A percentile compares a stretch with the other conserved stretches of the same genome.
phyloP scores from a whole-genome alignment of 2,888 invertebrate genomes.

The Tipula confusa region DNA sequence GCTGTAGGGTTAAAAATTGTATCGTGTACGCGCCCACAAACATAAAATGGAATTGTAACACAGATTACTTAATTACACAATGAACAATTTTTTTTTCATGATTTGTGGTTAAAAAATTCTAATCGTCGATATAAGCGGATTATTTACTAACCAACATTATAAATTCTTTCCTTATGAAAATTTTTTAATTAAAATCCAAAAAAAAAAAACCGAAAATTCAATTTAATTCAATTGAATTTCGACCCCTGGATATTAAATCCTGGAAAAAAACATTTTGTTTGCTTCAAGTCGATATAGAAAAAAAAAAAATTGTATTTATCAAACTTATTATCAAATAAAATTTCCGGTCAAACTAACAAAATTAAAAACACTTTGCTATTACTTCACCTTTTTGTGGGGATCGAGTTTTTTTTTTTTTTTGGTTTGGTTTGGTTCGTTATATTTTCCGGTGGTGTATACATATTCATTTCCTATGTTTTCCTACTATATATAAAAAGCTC shows the following conservation, averaged over 20 bases:
- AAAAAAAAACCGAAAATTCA: not conserved
- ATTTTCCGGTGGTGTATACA: not conserved
- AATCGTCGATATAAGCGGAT: not conserved
- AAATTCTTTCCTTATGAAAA: not conserved
- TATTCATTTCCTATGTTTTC: not conserved
- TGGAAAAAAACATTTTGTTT: not conserved
- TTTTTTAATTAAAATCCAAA: not conserved
- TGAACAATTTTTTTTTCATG: not conserved
- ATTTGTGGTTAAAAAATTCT: not conserved
- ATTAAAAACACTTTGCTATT: not conserved
- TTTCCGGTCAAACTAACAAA: constrained; percentile 3
- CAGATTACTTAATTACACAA: not conserved
- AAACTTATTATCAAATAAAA: not conserved
- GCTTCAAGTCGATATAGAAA: not conserved
- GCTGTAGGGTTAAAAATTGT: not conserved
- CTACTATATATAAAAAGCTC: not conserved
- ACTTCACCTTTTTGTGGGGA: not conserved
- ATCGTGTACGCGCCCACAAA: not conserved
- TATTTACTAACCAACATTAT: not conserved
- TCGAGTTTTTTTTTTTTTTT: not conserved
- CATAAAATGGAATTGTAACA: not conserved
- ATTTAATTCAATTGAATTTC: not conserved
- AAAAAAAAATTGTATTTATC: not conserved
- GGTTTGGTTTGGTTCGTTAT: not conserved
- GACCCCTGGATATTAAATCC: not conserved